Percentiles rank a stretch among this genome's conserved stretches.
Evolutionary conservation across 2,113 vertebrate species (phyloP).

Genomic region (Lagopus muta): DNA sequence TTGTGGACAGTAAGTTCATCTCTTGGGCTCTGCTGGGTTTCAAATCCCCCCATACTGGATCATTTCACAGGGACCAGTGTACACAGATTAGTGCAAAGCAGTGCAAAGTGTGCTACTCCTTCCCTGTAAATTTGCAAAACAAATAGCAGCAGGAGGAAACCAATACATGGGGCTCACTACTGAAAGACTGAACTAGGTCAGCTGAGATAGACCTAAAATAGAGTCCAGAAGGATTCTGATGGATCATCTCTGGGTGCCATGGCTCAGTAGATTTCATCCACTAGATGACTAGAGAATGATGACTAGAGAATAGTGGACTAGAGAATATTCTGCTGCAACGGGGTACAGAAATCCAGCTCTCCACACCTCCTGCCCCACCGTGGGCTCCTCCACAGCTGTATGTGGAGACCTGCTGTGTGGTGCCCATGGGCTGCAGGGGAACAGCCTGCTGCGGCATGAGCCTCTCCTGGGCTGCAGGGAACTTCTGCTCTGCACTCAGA

Average conservation of each 20-base stretch:
- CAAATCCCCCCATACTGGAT: background rate
- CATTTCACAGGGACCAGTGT: background rate
- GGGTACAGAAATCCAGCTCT: background rate
- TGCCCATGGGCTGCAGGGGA: no score
- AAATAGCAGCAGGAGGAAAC: background rate
- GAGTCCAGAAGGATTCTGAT: background rate
- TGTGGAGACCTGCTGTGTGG: no score
- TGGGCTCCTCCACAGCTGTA: no score
- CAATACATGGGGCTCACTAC: background rate
- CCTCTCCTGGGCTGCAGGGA: no score
- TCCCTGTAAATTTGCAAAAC: no score
- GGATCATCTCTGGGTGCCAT: background rate
- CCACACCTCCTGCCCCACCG: no score
- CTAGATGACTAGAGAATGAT: no score
- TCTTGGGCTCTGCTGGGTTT: background rate
- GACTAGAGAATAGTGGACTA: no score
- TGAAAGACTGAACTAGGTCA: background rate
- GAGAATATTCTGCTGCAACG: background rate
- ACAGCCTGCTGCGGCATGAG: no score
- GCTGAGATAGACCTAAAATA: background rate
- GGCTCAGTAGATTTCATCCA: background rate
- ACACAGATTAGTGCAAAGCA: background rate
- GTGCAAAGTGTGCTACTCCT: background rate
- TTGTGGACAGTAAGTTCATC: background rate
- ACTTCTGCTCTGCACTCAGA: no score